Evolutionary conservation across 2,888 invertebrate species (phyloP).

Genomic region (Salpingus planirostris): DNA sequence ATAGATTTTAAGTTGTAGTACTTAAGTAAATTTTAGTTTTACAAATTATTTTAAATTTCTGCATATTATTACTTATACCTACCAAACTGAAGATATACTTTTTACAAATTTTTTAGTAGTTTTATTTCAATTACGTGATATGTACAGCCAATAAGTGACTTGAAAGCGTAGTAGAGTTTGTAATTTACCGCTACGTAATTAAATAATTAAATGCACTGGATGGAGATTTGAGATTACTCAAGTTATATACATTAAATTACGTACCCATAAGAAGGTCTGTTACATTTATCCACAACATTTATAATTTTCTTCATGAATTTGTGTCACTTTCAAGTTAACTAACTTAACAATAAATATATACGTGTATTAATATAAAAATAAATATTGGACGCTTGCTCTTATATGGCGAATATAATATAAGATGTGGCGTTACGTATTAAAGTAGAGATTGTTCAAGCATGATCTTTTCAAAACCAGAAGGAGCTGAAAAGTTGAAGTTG

Average conservation of each 20-base stretch:
- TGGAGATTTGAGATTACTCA: no score
- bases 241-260: no score
- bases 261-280: no score
- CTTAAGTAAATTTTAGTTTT: no score
- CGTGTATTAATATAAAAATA: slow-evolving; percentile 10
- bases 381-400: slow-evolving; percentile 13
- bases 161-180: not conserved
- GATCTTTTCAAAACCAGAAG: slow-evolving; percentile 86
- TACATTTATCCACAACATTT: slow-evolving; percentile 12
- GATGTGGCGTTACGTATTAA: slow-evolving; percentile 45
- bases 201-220: no score
- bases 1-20: slow-evolving; percentile 11
- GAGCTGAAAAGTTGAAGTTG: slow-evolving; percentile 75
- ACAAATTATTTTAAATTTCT: no score
- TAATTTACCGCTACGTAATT: no score
- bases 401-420: slow-evolving; percentile 11
- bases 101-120: not conserved
- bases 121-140: not conserved
- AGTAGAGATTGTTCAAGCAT: slow-evolving; percentile 95
- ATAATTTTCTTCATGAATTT: slow-evolving; percentile 8
- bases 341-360: slow-evolving; percentile 10
- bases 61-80: no score
- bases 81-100: not conserved
- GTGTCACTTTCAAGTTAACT: slow-evolving; percentile 6
- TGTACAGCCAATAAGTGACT: no score